Evolutionary conservation across 2,888 invertebrate species (phyloP).

Genomic region (Diplazon laetatorius): DNA sequence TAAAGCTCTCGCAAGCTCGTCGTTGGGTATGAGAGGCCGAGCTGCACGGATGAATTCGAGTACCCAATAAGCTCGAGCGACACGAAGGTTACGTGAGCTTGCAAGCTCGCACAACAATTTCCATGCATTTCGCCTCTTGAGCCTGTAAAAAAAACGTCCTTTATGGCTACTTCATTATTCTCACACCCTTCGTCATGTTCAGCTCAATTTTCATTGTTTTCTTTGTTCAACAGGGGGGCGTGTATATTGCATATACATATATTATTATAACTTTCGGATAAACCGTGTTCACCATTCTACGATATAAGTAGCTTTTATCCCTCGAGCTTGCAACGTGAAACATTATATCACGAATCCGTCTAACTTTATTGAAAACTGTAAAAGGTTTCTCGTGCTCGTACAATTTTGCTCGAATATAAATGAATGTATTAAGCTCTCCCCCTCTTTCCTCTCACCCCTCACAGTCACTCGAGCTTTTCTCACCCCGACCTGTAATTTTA

Average conservation of each 20-base stretch:
- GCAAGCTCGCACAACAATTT: slow-evolving; percentile 53
- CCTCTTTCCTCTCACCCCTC: not conserved
- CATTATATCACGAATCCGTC: slow-evolving; percentile 32
- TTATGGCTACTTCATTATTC: not conserved
- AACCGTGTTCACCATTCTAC: not conserved
- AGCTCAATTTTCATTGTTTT: slow-evolving; percentile 6
- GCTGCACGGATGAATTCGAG: slow-evolving; percentile 39
- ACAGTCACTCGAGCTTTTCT: slow-evolving; percentile 3
- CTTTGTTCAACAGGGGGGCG: not conserved
- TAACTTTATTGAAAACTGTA: slow-evolving; percentile 30
- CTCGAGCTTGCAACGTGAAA: slow-evolving; percentile 15
- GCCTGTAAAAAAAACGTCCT: slow-evolving; percentile 21
- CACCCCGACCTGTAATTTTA: not conserved
- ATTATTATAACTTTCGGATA: not conserved
- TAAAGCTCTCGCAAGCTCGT: slow-evolving; percentile 38
- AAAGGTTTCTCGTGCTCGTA: slow-evolving; percentile 5
- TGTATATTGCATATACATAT: not conserved
- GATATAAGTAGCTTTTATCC: not conserved
- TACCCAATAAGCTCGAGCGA: slow-evolving; percentile 13
- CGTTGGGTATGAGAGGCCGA: slow-evolving; percentile 10
- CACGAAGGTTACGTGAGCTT: slow-evolving; percentile 13
- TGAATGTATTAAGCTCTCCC: slow-evolving; percentile 19
- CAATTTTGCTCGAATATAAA: slow-evolving; percentile 44
- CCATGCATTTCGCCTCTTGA: slow-evolving; percentile 39
- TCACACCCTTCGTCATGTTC: not conserved